Conservation (phyloP, 2,888 invertebrate genomes). For the Folsomia manolachei region DNA sequence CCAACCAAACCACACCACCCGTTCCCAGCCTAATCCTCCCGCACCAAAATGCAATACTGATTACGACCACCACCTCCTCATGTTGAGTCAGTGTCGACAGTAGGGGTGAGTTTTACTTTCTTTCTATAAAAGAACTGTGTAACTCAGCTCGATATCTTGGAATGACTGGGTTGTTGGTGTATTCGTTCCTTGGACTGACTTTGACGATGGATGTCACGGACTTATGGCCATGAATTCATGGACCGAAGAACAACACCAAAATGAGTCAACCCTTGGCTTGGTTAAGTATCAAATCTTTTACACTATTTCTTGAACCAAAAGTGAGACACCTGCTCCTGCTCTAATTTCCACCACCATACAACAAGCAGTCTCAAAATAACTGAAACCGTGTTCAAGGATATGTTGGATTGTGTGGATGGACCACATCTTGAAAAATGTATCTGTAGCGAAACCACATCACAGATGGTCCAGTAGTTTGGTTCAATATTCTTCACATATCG, state of each 20-base stretch:
- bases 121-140: neutral
- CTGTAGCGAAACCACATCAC: neutral
- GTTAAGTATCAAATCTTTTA: too few relatives aligned
- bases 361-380: neutral
- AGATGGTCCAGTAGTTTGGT: neutral
- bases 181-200: neutral
- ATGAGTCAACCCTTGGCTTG: neutral
- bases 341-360: neutral
- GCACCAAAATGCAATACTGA: neutral
- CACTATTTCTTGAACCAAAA: neutral
- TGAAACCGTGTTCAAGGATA: neutral
- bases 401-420: neutral
- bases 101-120: constrained; percentile 9
- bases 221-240: neutral
- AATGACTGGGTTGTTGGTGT: neutral
- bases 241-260: neutral
- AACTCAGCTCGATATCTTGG: neutral
- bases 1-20: neutral
- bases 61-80: neutral
- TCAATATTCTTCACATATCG: neutral
- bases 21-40: neutral
- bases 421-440: neutral
- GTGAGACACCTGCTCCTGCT: neutral
- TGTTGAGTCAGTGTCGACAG: neutral
- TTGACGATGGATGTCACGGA: neutral